Conservation (phyloP, 2,113 vertebrate genomes). For the Eulemur macaco region DNA sequence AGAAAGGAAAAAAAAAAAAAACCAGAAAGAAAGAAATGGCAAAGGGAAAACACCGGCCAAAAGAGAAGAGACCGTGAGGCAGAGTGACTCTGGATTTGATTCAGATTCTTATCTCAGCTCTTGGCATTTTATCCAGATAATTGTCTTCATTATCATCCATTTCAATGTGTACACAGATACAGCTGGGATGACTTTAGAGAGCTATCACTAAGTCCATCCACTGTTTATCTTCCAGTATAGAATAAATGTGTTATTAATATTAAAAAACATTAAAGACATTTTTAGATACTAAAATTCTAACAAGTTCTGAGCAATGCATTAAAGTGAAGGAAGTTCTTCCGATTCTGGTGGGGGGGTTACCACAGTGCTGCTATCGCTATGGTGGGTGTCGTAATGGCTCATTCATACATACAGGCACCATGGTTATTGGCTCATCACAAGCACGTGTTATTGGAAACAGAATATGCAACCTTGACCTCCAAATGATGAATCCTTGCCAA, state of each 20-base stretch:
- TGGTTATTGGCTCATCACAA: neutral
- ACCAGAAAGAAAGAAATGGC: neutral
- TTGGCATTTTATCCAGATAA: conserved; percentile 35
- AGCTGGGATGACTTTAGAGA: conserved; percentile 1
- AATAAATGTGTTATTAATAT: neutral
- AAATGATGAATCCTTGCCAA: neutral
- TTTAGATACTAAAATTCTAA: neutral
- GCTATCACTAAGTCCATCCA: neutral
- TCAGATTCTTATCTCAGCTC: conserved; percentile 33
- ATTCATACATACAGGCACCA: neutral
- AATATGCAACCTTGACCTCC: neutral
- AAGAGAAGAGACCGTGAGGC: neutral
- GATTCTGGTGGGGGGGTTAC: neutral
- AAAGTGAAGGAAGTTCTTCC: neutral
- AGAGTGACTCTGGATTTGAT: neutral
- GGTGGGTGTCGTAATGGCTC: neutral
- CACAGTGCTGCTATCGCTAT: neutral
- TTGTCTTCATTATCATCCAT: neutral
- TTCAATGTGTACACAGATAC: neutral
- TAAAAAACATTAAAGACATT: neutral
- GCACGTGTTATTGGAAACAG: neutral
- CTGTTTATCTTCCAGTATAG: neutral
- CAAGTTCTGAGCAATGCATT: neutral
- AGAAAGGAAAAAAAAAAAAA: neutral
- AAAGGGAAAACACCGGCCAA: neutral